Evolutionary conservation across 53 echinoderm and acorn worm species (phyloP).

Genomic region (Patiria pectinifera): DNA sequence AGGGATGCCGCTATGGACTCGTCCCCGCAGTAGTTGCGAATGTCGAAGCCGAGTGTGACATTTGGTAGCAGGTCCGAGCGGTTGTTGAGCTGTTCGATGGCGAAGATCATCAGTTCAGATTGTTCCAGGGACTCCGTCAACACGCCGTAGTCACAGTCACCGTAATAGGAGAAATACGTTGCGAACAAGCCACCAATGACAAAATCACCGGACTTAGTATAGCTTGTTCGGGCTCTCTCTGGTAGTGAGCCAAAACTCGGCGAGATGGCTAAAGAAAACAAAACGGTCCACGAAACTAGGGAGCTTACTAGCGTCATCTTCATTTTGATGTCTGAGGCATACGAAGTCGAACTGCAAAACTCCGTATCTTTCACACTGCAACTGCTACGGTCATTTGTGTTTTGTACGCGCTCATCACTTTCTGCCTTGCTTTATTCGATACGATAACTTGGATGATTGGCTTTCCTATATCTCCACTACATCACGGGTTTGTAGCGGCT

Average conservation of each 20-base stretch:
- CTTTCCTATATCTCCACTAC: too few relatives aligned
- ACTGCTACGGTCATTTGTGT: too few relatives aligned
- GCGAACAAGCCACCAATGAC: conserved; percentile 54
- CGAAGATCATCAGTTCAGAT: conserved; percentile 79
- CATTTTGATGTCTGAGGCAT: background rate
- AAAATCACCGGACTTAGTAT: conserved; percentile 34
- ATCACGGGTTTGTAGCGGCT: too few relatives aligned
- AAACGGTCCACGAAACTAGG: background rate
- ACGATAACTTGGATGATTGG: too few relatives aligned
- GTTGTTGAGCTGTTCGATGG: conserved; percentile 82
- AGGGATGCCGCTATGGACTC: conserved; percentile 39
- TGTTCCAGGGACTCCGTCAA: background rate
- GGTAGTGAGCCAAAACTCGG: conserved; percentile 16
- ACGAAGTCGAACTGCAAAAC: background rate
- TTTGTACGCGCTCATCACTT: too few relatives aligned
- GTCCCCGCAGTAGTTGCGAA: conserved; percentile 47
- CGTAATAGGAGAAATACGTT: background rate
- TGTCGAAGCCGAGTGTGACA: conserved; percentile 75
- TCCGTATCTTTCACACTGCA: background rate
- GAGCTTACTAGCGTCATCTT: background rate
- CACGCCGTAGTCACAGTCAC: background rate
- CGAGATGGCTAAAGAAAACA: background rate
- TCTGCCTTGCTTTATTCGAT: too few relatives aligned
- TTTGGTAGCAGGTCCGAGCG: conserved; percentile 76
- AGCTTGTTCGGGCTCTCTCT: conserved; percentile 12